Evolutionary conservation across 2,888 invertebrate species (phyloP).

Genomic region (Acronicta aceris): DNA sequence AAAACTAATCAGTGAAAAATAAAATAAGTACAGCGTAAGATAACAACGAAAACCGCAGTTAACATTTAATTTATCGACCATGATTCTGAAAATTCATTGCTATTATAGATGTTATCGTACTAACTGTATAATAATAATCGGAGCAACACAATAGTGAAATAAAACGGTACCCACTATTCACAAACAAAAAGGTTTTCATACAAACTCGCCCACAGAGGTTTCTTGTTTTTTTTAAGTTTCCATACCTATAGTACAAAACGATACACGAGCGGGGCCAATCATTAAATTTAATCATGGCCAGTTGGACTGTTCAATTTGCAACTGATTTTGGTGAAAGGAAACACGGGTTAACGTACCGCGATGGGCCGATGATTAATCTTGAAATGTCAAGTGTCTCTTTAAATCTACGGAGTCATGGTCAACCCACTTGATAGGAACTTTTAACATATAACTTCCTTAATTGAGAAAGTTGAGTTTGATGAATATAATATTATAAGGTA

Average conservation of each 20-base stretch:
- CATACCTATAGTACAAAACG: constrained; percentile 45
- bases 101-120: constrained; percentile 3
- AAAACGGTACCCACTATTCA: constrained; percentile 6
- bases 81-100: constrained; percentile 2
- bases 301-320: constrained; percentile 60
- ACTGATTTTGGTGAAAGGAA: constrained; percentile 72
- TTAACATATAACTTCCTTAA: constrained; percentile 32
- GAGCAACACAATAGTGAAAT: constrained; percentile 5
- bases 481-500: constrained; percentile 11
- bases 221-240: constrained; percentile 43
- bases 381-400: constrained; percentile 65
- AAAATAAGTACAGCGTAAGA: background rate
- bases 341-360: constrained; percentile 61
- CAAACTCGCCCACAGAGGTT: constrained; percentile 21
- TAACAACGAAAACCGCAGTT: background rate
- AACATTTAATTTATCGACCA: background rate
- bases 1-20: background rate
- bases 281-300: constrained; percentile 66
- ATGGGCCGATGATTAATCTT: constrained; percentile 55
- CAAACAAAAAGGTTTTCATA: constrained; percentile 34
- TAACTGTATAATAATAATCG: constrained; percentile 2
- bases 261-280: constrained; percentile 53
- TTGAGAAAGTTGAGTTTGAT: constrained; percentile 16
- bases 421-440: constrained; percentile 26
- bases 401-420: constrained; percentile 57